Conservation (phyloP, 1,140 invertebrate species). For the Andricus grossulariae region DNA sequence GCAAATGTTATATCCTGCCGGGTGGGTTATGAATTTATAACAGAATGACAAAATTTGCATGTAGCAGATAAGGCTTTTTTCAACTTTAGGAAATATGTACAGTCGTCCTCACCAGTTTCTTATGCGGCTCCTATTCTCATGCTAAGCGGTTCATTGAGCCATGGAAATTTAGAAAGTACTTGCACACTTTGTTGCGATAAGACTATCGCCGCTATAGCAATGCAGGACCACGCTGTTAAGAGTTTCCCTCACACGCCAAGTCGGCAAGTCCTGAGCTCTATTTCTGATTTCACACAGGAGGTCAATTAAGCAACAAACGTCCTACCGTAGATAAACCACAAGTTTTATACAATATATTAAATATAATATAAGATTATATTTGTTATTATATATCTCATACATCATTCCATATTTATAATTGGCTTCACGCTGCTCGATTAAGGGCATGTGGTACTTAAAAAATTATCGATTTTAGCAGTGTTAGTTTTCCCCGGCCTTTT, state of each 20-base stretch:
- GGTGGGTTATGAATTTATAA: not conserved
- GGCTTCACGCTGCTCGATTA: not conserved
- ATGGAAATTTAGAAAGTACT: constrained; percentile 19
- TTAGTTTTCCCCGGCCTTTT: too few relatives aligned
- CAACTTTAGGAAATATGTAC: constrained; percentile 5
- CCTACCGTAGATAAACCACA: constrained; percentile 31
- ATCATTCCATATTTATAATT: not conserved
- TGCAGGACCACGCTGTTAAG: constrained; percentile 10
- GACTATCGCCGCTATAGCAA: not conserved
- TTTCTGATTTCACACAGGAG: not conserved
- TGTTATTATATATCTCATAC: constrained; percentile 12
- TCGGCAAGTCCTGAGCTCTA: not conserved
- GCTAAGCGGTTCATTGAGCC: not conserved
- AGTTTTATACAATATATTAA: constrained; percentile 30
- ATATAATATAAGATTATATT: not conserved
- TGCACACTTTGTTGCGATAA: constrained; percentile 5
- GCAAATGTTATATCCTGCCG: too few relatives aligned
- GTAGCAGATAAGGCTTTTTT: constrained; percentile 1
- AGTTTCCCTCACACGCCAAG: constrained; percentile 10
- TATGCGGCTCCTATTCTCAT: not conserved
- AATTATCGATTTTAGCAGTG: too few relatives aligned
- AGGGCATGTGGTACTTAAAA: too few relatives aligned
- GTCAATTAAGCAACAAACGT: not conserved
- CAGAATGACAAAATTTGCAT: not conserved
- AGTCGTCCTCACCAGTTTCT: constrained; percentile 6